These are phyloP conservation scores for Caretta caretta DNA, from an alignment of 2,113 vertebrate genomes.

Conservation along the genomic window DNA sequence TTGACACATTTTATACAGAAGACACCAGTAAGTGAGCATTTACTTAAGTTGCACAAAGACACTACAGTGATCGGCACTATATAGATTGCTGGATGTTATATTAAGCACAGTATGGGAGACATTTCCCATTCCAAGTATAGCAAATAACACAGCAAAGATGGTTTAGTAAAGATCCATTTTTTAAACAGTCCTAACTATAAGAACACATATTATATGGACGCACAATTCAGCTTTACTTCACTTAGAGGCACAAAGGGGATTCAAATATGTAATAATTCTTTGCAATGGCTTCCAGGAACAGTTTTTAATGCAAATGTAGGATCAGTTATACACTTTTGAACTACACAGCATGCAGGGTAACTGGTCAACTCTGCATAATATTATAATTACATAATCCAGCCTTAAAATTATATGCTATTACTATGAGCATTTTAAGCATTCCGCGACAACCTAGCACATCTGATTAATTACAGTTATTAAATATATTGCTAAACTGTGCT, in stretches of 20 bases:
- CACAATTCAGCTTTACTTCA: neutral
- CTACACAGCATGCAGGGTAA: neutral
- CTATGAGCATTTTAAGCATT: neutral
- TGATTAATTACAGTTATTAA: constrained; percentile 37
- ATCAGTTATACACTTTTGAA: neutral
- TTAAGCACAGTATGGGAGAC: neutral
- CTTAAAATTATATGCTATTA: neutral
- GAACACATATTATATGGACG: neutral
- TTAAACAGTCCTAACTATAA: neutral
- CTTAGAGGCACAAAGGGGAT: neutral
- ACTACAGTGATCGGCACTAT: neutral
- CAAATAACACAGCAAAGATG: neutral
- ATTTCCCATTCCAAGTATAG: neutral
- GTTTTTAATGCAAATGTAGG: neutral
- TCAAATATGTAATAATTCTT: neutral
- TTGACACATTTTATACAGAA: neutral
- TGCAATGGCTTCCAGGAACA: neutral
- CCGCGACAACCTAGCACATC: neutral
- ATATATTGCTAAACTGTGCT: neutral
- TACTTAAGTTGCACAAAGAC: neutral
- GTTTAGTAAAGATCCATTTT: neutral
- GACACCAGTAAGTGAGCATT: neutral
- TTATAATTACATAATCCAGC: neutral
- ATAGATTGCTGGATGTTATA: neutral
- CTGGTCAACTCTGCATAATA: neutral